A percentile compares a stretch with the other conserved stretches of the same genome.
Conservation (phyloP, 2,797 vertebrate species). For the Eupleurogrammus muticus region DNA sequence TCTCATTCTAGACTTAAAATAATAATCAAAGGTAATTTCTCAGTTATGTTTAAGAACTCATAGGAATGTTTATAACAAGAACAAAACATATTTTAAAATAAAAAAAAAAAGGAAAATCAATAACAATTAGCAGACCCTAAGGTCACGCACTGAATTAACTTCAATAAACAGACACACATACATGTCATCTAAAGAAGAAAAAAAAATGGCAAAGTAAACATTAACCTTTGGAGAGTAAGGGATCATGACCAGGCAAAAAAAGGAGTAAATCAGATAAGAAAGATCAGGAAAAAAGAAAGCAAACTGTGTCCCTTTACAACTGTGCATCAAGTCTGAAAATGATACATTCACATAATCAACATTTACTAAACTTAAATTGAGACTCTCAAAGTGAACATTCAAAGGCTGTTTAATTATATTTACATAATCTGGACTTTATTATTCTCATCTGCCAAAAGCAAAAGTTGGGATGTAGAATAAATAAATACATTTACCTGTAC, state of each 20-base stretch:
- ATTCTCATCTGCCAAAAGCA: conserved; percentile 39
- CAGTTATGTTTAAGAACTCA: conserved; percentile 7
- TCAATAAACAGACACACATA: conserved; percentile 28
- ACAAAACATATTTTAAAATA: neutral
- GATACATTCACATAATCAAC: conserved; percentile 63
- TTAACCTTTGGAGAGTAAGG: neutral
- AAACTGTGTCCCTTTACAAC: conserved; percentile 53
- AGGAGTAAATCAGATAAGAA: neutral
- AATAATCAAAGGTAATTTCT: conserved; percentile 18
- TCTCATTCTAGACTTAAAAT: conserved; percentile 31
- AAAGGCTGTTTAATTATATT: conserved; percentile 61
- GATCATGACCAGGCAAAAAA: conserved; percentile 9
- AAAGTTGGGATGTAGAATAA: conserved; percentile 61
- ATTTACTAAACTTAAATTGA: conserved; percentile 48
- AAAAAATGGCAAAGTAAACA: conserved; percentile 24
- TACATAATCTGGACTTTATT: conserved; percentile 57
- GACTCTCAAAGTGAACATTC: conserved; percentile 62
- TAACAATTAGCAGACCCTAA: conserved; percentile 25
- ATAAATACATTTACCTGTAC: conserved; percentile 65
- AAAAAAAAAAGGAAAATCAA: neutral
- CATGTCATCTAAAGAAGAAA: conserved; percentile 21
- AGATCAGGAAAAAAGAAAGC: conserved; percentile 1
- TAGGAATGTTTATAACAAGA: conserved; percentile 45
- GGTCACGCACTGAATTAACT: conserved; percentile 9
- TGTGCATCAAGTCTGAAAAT: conserved; percentile 42